Evolutionary conservation across 2,113 vertebrate species (phyloP).

Genomic region (Dermatemys mawii): DNA sequence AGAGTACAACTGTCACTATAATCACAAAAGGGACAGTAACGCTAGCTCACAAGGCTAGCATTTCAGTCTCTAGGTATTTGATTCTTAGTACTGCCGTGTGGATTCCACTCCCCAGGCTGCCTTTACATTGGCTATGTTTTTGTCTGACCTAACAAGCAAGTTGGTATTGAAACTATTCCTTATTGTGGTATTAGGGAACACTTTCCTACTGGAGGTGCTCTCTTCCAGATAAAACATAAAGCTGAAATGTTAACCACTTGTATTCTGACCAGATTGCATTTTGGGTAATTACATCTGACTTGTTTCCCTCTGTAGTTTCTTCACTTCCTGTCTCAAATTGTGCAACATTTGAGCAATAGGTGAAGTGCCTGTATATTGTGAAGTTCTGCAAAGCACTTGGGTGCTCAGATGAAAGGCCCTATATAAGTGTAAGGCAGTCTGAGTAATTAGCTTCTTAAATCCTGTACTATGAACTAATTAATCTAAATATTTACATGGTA

Average conservation of each 20-base stretch:
- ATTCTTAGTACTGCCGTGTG: neutral
- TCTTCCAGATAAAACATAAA: neutral
- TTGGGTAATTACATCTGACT: neutral
- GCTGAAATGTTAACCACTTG: neutral
- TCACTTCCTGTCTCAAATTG: neutral
- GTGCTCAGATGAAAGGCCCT: neutral
- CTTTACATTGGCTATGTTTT: neutral
- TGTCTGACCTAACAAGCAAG: neutral
- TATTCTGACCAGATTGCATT: neutral
- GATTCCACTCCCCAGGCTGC: neutral
- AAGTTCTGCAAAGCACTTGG: neutral
- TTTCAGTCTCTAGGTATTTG: neutral
- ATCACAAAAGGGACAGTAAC: neutral
- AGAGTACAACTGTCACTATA: fast-evolving
- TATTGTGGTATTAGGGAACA: neutral
- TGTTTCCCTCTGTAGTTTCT: neutral
- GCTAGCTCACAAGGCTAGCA: neutral
- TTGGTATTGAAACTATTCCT: neutral
- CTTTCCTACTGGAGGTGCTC: neutral
- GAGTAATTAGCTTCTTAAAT: constrained; percentile 50
- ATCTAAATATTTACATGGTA: constrained; percentile 37
- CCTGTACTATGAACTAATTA: constrained; percentile 7
- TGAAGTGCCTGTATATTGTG: neutral
- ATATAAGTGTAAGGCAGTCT: neutral
- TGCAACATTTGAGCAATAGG: neutral